Conservation (phyloP, 2,888 invertebrate genomes). For the Diaphora mendica region DNA sequence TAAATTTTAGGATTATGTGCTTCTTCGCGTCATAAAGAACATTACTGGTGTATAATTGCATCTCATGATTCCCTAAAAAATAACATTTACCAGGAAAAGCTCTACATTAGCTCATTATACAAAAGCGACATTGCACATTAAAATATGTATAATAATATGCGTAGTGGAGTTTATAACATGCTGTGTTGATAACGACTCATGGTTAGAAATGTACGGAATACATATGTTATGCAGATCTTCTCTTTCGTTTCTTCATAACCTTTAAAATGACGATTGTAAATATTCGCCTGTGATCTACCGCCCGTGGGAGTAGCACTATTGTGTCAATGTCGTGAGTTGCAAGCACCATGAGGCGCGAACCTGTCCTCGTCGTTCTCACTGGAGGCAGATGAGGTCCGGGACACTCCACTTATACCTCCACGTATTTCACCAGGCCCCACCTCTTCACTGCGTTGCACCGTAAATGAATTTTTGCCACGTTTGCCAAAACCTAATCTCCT, state of each 20-base stretch:
- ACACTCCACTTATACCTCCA: slow-evolving; percentile 82
- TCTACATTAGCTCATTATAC: slow-evolving; percentile 61
- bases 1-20: not conserved
- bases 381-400: slow-evolving; percentile 96
- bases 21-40: not conserved
- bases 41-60: not conserved
- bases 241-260: slow-evolving; percentile 48
- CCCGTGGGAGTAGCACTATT: slow-evolving; percentile 77
- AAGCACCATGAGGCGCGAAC: slow-evolving; percentile 83
- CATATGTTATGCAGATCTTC: slow-evolving; percentile 42
- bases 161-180: slow-evolving; percentile 48
- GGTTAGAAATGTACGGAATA: slow-evolving; percentile 17
- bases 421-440: slow-evolving; percentile 95
- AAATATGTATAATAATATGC: slow-evolving; percentile 57
- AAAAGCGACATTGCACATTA: slow-evolving; percentile 76
- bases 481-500: slow-evolving; percentile 97
- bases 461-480: slow-evolving; percentile 98
- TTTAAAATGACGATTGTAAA: slow-evolving; percentile 25
- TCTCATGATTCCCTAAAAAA: slow-evolving; percentile 1
- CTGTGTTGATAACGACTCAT: slow-evolving; percentile 41
- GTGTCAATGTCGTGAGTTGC: slow-evolving; percentile 75
- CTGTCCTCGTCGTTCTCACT: slow-evolving; percentile 97
- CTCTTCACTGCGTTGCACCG: slow-evolving; percentile 99
- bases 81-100: slow-evolving; percentile 69
- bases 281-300: slow-evolving; percentile 67